These are phyloP conservation scores for Sternotherus odoratus DNA, from an alignment of 2,797 vertebrate species.

Conservation along the genomic window DNA sequence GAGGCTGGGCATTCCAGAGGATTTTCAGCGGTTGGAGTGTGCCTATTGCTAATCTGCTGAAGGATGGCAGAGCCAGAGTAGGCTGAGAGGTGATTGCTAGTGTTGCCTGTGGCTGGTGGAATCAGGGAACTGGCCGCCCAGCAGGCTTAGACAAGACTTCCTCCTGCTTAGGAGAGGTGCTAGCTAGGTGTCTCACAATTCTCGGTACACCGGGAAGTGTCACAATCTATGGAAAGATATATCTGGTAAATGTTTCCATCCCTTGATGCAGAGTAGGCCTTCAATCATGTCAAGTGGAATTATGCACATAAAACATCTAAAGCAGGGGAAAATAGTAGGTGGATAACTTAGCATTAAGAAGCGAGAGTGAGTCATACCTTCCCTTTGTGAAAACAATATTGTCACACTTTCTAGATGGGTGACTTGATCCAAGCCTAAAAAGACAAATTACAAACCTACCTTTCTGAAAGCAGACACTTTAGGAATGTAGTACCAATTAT, in stretches of 20 bases:
- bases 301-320: background rate
- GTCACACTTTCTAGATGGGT: conserved; percentile 32
- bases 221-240: background rate
- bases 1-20: background rate
- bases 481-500: conserved; percentile 28
- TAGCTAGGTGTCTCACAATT: background rate
- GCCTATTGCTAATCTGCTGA: background rate
- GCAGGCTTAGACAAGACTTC: background rate
- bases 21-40: background rate
- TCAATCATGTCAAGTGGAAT: background rate
- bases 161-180: background rate
- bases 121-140: background rate
- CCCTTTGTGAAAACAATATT: conserved; percentile 21
- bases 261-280: background rate
- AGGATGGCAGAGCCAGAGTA: background rate
- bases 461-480: conserved; percentile 42
- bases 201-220: background rate
- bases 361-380: conserved; percentile 41
- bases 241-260: background rate
- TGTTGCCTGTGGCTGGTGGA: background rate
- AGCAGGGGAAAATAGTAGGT: conserved; percentile 38
- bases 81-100: background rate
- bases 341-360: conserved; percentile 36
- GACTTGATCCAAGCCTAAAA: conserved; percentile 59
- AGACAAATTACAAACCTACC: conserved; percentile 21